These are phyloP conservation scores for Microtus pennsylvanicus DNA, from an alignment of 2,113 vertebrate species.

Conservation along the genomic window DNA sequence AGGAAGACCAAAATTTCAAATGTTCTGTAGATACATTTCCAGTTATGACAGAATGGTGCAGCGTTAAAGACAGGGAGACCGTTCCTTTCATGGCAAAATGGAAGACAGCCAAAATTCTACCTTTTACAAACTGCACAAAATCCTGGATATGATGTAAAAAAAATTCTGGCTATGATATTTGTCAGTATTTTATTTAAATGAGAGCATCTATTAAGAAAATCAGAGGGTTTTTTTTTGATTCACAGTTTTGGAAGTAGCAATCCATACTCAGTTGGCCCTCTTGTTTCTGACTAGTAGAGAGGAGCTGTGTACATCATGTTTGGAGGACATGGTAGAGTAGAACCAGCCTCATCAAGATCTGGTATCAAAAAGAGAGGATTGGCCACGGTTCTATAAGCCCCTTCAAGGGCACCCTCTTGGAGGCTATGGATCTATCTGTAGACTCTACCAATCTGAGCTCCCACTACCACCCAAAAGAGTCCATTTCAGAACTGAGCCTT, in stretches of 20 bases:
- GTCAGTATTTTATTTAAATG: neutral
- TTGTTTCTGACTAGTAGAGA: neutral
- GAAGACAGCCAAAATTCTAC: neutral
- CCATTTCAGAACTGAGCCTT: neutral
- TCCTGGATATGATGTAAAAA: neutral
- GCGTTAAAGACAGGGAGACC: neutral
- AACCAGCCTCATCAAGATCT: neutral
- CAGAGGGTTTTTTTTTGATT: neutral
- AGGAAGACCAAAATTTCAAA: neutral
- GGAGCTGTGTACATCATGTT: fast-evolving
- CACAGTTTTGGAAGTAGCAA: neutral
- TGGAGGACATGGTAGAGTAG: neutral
- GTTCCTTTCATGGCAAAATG: neutral
- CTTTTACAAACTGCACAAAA: neutral
- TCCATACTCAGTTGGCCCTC: fast-evolving
- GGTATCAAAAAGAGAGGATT: neutral
- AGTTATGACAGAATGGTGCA: neutral
- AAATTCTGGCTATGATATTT: too few relatives aligned
- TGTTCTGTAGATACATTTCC: neutral
- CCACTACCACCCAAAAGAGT: too few relatives aligned
- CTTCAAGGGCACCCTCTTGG: neutral
- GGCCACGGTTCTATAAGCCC: neutral
- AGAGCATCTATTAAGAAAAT: neutral
- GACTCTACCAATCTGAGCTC: neutral
- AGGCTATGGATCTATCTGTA: too few relatives aligned